These are phyloP conservation scores for Sphyrna mokarran DNA, from an alignment of 2,113 vertebrate species.

Conservation along the genomic window DNA sequence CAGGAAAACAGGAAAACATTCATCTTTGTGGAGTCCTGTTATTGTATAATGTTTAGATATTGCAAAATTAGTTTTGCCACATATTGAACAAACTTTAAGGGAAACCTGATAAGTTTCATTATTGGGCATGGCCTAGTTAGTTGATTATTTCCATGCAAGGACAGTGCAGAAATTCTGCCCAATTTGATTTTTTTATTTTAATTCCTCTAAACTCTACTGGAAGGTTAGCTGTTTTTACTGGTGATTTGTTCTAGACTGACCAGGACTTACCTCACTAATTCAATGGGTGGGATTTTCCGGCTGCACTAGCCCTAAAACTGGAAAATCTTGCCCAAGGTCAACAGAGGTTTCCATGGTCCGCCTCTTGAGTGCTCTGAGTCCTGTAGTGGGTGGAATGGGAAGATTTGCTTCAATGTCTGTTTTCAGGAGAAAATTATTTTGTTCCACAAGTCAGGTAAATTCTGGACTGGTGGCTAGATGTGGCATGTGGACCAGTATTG, in stretches of 20 bases:
- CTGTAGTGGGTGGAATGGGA: too few species aligned
- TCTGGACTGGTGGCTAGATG: not conserved
- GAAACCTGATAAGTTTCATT: not conserved
- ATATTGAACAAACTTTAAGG: not conserved
- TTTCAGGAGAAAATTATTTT: not conserved
- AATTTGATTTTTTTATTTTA: not conserved
- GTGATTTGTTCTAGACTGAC: not conserved
- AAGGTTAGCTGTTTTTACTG: not conserved
- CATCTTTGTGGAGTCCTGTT: not conserved
- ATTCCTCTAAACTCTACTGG: not conserved
- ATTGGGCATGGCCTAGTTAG: not conserved
- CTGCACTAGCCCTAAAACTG: too few species aligned
- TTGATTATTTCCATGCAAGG: not conserved
- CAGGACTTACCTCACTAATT: not conserved
- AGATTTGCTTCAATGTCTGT: not conserved
- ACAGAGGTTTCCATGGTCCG: too few species aligned
- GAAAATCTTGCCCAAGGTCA: too few species aligned
- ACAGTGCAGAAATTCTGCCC: not conserved
- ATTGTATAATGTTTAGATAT: not conserved
- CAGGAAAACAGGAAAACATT: not conserved
- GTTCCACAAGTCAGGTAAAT: not conserved
- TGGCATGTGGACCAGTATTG: not conserved
- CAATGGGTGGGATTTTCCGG: too few species aligned
- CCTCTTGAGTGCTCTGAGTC: too few species aligned
- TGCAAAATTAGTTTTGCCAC: not conserved